A percentile compares a stretch with the other conserved stretches of the same genome.
Conservation (phyloP, 1,140 invertebrate genomes). For the Apis florea region DNA sequence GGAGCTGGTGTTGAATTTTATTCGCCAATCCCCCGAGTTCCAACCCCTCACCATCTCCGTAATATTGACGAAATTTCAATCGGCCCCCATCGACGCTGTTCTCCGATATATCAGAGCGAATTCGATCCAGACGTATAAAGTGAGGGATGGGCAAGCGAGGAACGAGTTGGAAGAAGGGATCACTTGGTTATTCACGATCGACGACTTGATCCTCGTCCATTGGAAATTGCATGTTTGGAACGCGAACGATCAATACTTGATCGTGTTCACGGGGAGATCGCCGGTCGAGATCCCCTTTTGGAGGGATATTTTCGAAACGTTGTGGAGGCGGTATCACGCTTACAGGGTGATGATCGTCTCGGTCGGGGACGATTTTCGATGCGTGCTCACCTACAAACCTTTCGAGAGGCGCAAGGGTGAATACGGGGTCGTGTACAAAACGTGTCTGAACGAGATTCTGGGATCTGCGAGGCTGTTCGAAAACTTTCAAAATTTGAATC, state of each 20-base stretch:
- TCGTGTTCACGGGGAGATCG: conserved; percentile 20
- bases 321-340: conserved; percentile 59
- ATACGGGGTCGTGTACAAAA: conserved; percentile 48
- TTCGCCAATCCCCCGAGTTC: conserved; percentile 39
- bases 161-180: conserved; percentile 5
- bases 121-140: conserved; percentile 38
- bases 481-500: conserved; percentile 60
- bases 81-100: conserved; percentile 26
- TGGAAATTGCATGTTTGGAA: conserved; percentile 47
- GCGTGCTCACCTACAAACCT: conserved; percentile 56
- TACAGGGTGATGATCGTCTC: conserved; percentile 52
- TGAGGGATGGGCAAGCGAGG: conserved; percentile 14
- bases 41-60: conserved; percentile 49
- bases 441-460: background rate
- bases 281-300: background rate
- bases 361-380: conserved; percentile 49
- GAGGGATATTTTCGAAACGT: conserved; percentile 15
- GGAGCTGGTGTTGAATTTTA: conserved; percentile 37
- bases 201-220: conserved; percentile 10
- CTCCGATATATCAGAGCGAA: conserved; percentile 15
- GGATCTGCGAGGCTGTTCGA: conserved; percentile 47
- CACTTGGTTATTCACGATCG: conserved; percentile 48
- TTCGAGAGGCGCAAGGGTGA: conserved; percentile 34
- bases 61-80: conserved; percentile 23
- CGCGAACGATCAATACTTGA: conserved; percentile 44